phyloP scores from a whole-genome alignment of 1,140 invertebrate genomes.

The Drosophila parvula region DNA sequence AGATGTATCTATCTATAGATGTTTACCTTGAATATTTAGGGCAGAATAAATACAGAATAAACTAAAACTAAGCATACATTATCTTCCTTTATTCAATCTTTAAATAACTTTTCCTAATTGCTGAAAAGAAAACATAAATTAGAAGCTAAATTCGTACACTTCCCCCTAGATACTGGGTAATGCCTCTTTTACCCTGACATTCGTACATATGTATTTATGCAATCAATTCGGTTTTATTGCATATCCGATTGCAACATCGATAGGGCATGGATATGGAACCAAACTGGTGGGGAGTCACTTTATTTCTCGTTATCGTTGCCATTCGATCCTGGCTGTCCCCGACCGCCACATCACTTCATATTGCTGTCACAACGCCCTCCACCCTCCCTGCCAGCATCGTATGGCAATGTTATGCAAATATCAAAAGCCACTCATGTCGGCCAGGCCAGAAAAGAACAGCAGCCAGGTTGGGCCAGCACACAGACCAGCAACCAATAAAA shows the following conservation, averaged over 20 bases:
- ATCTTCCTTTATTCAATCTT: not conserved
- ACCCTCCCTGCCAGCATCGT: conserved; percentile 21
- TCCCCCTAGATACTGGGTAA: too few species aligned
- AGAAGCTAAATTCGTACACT: too few species aligned
- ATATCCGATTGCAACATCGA: conserved; percentile 14
- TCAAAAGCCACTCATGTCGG: conserved; percentile 36
- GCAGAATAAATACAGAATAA: not conserved
- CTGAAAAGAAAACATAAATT: too few species aligned
- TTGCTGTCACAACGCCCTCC: conserved; percentile 31
- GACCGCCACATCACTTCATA: conserved; percentile 13
- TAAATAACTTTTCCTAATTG: not conserved
- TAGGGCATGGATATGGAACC: not conserved
- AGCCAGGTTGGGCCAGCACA: too few species aligned
- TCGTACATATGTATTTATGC: not conserved
- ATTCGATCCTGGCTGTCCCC: conserved; percentile 16
- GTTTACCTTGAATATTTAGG: not conserved
- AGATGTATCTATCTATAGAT: too few species aligned
- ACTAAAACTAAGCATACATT: too few species aligned
- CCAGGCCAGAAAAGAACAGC: conserved; percentile 19
- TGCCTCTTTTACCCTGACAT: too few species aligned
- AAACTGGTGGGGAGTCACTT: conserved; percentile 11
- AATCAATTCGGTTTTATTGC: conserved; percentile 9
- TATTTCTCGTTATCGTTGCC: conserved; percentile 37
- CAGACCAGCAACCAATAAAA: not conserved
- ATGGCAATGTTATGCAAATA: conserved; percentile 62